Base-by-base conservation (phyloP, 2,797 vertebrate genomes). In the Leontocebus nigricollis region DNA sequence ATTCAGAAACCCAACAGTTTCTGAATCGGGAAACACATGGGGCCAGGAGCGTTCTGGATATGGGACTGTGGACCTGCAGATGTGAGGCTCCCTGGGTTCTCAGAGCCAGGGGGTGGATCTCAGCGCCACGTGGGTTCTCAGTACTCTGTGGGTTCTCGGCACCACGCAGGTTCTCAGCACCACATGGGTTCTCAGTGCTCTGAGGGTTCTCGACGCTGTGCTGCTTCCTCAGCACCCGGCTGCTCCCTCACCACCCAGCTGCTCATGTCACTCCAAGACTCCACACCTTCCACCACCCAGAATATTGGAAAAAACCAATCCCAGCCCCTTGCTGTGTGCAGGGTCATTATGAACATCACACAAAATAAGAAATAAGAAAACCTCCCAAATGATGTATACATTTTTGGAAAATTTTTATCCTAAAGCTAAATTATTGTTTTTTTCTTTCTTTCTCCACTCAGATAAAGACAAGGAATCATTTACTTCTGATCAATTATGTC, bases 131-230 rank as follows among this genome's bases (percentile, higher is more conserved):
- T 10, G 46, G 46, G 11, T 46, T 46, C 46, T 46, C 46, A 12
- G 46, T 12, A 11, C 46, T 11, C 11, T 48, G 41, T 1, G 7
- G 41, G 41, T 44, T 44, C 41, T 8, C 7, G 41, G 41, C 1
- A 7, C 41, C 41, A 44, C 41, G 41, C 6, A 1, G 41, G 12
- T 14, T 57, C 77, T 41, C 48, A 13, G 50, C 1, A 1, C 27
- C 8, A 0, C 4, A 0, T 11, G 46, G 46, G 46, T 48, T 48
- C 46, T 48, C 46, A 1, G 46, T 0, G 46, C 46, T 13, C 4
- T n/a, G 19, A 0, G 3, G 41, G 9, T 14, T 57, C 77, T 41
- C 48, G 7, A 44, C 0, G 0, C 33, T 3, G 2, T 2, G 8
- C 19, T 1, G 5, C 52, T 9, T 1, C 27, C 15, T 12, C 26